phyloP scores from a whole-genome alignment of 2,797 vertebrate species.

The Botia kubotai region DNA sequence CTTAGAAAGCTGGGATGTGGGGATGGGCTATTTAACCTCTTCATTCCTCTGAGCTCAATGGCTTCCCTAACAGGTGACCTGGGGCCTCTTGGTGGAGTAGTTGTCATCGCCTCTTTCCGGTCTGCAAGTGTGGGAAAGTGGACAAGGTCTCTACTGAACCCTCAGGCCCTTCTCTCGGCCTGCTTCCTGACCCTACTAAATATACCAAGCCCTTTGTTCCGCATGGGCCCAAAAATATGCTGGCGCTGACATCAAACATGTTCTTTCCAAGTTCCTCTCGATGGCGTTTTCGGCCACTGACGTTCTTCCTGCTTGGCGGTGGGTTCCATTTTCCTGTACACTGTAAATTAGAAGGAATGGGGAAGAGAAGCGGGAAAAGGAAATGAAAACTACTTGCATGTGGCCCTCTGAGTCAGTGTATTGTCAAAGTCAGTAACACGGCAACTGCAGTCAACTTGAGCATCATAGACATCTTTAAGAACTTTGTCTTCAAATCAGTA shows the following conservation, averaged over 20 bases:
- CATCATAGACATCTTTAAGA: not conserved
- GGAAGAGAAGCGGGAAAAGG: conserved; percentile 42
- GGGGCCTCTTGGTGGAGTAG: conserved; percentile 68
- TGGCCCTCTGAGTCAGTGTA: conserved; percentile 38
- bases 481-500: no score
- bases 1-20: conserved; percentile 52
- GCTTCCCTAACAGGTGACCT: conserved; percentile 67
- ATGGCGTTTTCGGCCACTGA: conserved; percentile 61
- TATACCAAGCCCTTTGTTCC: conserved; percentile 69
- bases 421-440: conserved; percentile 37
- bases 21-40: conserved; percentile 64
- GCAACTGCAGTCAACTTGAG: not conserved
- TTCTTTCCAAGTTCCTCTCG: conserved; percentile 70
- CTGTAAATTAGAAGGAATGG: conserved; percentile 44
- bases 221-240: conserved; percentile 66
- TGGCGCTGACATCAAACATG: conserved; percentile 70
- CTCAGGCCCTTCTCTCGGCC: conserved; percentile 62
- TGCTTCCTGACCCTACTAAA: conserved; percentile 78
- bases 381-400: conserved; percentile 47
- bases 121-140: conserved; percentile 81
- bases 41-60: conserved; percentile 71
- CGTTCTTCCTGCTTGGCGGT: conserved; percentile 63
- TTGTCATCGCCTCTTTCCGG: conserved; percentile 76
- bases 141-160: conserved; percentile 66
- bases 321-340: conserved; percentile 58